Percentiles rank a stretch among this genome's conserved stretches.
Evolutionary conservation across 2,113 vertebrate species (phyloP).

Genomic region (Sceloporus tristichus): DNA sequence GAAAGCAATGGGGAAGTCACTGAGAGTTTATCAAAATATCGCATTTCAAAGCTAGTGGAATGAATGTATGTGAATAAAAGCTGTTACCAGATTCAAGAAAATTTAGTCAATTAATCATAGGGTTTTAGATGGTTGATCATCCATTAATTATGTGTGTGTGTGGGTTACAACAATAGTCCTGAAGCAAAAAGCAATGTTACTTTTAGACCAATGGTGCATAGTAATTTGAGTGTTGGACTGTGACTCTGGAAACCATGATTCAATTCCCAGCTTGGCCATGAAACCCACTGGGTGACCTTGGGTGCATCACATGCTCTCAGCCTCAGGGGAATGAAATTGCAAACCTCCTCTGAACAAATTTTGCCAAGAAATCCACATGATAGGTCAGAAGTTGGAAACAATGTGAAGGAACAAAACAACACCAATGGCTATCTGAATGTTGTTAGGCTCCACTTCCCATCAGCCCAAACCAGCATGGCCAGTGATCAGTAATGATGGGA

Average conservation of each 20-base stretch:
- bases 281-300: too few relatives aligned
- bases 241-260: too few relatives aligned
- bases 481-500: not conserved
- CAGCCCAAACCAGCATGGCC: not conserved
- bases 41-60: not conserved
- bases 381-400: too few relatives aligned
- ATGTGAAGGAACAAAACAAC: too few relatives aligned
- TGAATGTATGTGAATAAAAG: slow-evolving; percentile 16
- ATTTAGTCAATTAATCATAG: not conserved
- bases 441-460: not conserved
- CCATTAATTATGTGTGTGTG: not conserved
- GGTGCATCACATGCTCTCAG: too few relatives aligned
- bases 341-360: too few relatives aligned
- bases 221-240: too few relatives aligned
- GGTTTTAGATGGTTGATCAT: not conserved
- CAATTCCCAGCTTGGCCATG: too few relatives aligned
- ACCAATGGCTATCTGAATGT: not conserved
- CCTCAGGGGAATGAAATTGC: too few relatives aligned
- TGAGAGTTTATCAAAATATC: slow-evolving; percentile 13
- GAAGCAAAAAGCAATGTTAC: not conserved
- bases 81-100: not conserved
- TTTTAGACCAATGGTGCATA: not conserved
- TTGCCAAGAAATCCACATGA: too few relatives aligned
- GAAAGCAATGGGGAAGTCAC: slow-evolving; percentile 24
- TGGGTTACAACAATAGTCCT: not conserved